phyloP scores from a whole-genome alignment of 2,797 vertebrate species.

The Acipenser ruthenus region DNA sequence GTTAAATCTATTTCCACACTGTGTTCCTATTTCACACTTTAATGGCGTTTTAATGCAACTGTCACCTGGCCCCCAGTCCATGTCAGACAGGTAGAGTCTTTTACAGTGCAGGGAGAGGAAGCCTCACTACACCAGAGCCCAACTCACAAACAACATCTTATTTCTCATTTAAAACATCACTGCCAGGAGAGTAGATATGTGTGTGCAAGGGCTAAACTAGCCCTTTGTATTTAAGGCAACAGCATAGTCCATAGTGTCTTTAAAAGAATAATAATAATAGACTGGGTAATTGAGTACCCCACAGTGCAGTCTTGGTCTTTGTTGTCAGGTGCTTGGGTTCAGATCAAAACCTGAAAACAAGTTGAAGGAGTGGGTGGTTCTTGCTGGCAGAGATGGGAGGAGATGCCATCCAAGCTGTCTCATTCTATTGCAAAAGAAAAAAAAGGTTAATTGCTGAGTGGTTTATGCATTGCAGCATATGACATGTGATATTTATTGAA shows the following conservation, averaged over 20 bases:
- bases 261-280: not conserved
- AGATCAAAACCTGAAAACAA: not conserved
- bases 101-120: constrained; percentile 48
- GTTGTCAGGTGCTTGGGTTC: not conserved
- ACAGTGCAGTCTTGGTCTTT: not conserved
- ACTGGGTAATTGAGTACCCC: not conserved
- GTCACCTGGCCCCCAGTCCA: constrained; percentile 65
- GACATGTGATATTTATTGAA: not conserved
- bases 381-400: not conserved
- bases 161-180: constrained; percentile 50
- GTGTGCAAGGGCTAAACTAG: constrained; percentile 5
- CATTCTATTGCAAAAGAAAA: not conserved
- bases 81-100: constrained; percentile 59
- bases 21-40: constrained; percentile 80
- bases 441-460: not conserved
- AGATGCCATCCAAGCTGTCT: not conserved
- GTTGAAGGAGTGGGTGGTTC: not conserved
- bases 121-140: constrained; percentile 41
- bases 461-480: not conserved
- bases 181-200: constrained; percentile 7
- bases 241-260: not conserved
- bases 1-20: constrained; percentile 80
- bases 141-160: constrained; percentile 55
- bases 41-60: constrained; percentile 82
- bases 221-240: not conserved